phyloP scores from a whole-genome alignment of 2,888 invertebrate genomes.

The Malthinus seriepunctatus region DNA sequence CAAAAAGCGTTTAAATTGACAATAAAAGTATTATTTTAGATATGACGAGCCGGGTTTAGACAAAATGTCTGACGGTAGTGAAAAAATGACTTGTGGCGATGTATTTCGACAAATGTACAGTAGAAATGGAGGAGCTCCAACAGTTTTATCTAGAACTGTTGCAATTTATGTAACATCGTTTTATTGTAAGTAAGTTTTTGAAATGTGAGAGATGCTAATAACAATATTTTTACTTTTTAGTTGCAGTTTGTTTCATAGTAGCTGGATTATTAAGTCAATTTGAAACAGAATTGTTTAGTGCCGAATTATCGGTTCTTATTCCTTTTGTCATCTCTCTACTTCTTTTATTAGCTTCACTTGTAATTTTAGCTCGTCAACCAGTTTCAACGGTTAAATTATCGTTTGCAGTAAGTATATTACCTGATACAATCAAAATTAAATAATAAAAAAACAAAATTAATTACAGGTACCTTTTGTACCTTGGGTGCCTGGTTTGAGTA shows the following conservation, averaged over 20 bases:
- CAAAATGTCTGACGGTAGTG: constrained; percentile 48
- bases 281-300: constrained; percentile 48
- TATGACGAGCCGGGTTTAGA: constrained; percentile 51
- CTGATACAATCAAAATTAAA: too few relatives aligned
- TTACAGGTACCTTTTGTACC: constrained; percentile 83
- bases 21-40: constrained; percentile 38
- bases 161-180: constrained; percentile 57
- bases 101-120: constrained; percentile 56
- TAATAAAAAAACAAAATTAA: not conserved
- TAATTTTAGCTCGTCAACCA: constrained; percentile 64
- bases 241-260: constrained; percentile 45
- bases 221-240: constrained; percentile 37
- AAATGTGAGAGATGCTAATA: not conserved
- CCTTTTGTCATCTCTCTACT: constrained; percentile 46
- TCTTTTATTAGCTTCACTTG: constrained; percentile 54
- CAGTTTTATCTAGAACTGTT: constrained; percentile 53
- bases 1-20: not conserved
- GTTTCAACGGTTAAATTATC: constrained; percentile 63
- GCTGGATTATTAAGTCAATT: constrained; percentile 47
- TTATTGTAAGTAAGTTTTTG: constrained; percentile 54
- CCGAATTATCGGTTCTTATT: constrained; percentile 46
- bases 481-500: constrained; percentile 77
- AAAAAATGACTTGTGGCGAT: constrained; percentile 39
- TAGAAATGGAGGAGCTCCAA: constrained; percentile 51
- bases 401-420: constrained; percentile 61